Evolutionary conservation across 2,888 invertebrate genomes (phyloP).

Genomic region (Leptura quadrifasciata): DNA sequence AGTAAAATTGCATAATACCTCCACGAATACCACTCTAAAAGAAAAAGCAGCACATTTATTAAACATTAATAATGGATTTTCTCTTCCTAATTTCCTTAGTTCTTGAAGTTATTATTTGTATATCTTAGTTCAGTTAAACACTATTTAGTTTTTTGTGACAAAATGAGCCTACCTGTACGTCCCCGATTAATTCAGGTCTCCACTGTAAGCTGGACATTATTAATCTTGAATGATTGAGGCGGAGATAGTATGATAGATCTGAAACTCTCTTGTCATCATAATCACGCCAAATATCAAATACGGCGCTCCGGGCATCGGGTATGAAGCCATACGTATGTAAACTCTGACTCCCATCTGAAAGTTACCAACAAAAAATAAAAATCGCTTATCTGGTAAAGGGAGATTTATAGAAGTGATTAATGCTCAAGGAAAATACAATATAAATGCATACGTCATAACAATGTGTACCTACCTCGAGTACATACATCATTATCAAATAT

Average conservation of each 20-base stretch:
- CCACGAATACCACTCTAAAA: conserved; percentile 73
- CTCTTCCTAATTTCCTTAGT: neutral
- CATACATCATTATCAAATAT: no score
- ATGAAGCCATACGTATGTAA: conserved; percentile 85
- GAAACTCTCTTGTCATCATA: conserved; percentile 87
- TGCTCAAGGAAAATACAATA: no score
- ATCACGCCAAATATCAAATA: conserved; percentile 87
- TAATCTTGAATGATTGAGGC: conserved; percentile 88
- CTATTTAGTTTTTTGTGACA: neutral
- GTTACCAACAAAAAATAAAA: conserved; percentile 13
- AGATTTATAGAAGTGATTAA: no score
- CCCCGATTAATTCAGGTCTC: conserved; percentile 84
- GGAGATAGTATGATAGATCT: conserved; percentile 86
- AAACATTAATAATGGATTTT: neutral
- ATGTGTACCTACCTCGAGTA: no score
- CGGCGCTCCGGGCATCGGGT: conserved; percentile 85
- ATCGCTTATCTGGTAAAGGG: neutral
- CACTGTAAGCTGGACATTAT: conserved; percentile 87
- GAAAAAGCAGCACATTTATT: conserved; percentile 18
- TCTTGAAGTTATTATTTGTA: neutral
- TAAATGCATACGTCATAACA: no score
- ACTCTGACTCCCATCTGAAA: conserved; percentile 79
- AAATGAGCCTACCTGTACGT: conserved; percentile 74
- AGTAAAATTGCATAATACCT: conserved; percentile 74
- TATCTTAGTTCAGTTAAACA: conserved; percentile 5